phyloP scores from a whole-genome alignment of 2,113 vertebrate genomes.

The Fregetta grallaria region DNA sequence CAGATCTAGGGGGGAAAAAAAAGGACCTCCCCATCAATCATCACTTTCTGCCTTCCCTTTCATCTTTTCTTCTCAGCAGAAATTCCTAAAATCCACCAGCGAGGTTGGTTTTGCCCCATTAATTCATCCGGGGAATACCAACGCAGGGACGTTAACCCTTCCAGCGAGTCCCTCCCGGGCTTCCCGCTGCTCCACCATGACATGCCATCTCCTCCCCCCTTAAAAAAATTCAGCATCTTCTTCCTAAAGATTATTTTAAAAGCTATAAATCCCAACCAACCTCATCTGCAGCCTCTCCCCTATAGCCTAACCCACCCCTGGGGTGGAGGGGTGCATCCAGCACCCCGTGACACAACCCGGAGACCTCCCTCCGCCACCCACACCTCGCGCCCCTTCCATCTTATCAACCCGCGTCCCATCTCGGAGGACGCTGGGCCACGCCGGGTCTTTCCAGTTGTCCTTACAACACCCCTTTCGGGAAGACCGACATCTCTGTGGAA shows the following conservation, averaged over 20 bases:
- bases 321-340: not conserved
- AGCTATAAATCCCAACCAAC: not conserved
- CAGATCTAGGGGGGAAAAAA: too few species aligned
- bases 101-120: not conserved
- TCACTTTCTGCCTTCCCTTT: not conserved
- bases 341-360: fast-evolving
- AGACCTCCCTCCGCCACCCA: not conserved
- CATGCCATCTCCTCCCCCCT: not conserved
- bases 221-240: not conserved
- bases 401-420: not conserved
- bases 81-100: not conserved
- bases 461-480: not conserved
- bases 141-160: not conserved
- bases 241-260: not conserved
- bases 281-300: not conserved
- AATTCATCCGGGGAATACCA: not conserved
- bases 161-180: not conserved
- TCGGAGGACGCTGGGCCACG: not conserved
- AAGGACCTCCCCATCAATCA: not conserved
- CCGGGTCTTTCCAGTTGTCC: not conserved
- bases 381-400: not conserved
- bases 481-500: constrained; percentile 4
- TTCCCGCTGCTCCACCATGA: not conserved
- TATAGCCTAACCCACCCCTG: not conserved
- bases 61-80: not conserved